phyloP scores from a whole-genome alignment of 2,797 vertebrate genomes.

The Triplophysa yarkandensis region DNA sequence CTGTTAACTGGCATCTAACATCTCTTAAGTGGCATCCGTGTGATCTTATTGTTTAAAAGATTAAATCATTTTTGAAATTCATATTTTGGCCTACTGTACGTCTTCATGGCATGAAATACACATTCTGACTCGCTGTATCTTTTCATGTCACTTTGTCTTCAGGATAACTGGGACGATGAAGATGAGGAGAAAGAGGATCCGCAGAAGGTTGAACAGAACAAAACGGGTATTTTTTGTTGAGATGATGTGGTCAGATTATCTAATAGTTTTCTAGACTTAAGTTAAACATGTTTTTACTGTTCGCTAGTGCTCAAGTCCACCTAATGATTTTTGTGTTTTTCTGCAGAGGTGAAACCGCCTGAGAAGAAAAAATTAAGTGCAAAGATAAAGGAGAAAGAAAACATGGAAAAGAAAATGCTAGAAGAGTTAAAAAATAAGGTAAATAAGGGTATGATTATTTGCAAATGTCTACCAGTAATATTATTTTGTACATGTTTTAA shows the following conservation, averaged over 20 bases:
- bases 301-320: background rate
- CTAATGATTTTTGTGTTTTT: conserved; percentile 22
- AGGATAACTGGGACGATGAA: conserved; percentile 99
- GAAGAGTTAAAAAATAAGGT: conserved; percentile 80
- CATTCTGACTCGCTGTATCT: too few relatives aligned
- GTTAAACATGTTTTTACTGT: background rate
- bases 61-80: background rate
- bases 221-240: conserved; percentile 73
- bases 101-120: too few relatives aligned
- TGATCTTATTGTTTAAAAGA: background rate
- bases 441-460: conserved; percentile 40
- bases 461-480: background rate
- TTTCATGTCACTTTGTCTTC: conserved; percentile 37
- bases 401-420: conserved; percentile 84
- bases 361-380: conserved; percentile 94
- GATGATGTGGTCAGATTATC: background rate
- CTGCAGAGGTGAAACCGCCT: conserved; percentile 84
- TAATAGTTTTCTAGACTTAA: background rate
- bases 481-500: background rate
- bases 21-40: too few relatives aligned
- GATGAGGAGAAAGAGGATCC: conserved; percentile 67
- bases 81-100: too few relatives aligned
- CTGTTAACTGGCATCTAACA: too few relatives aligned
- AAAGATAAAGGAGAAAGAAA: conserved; percentile 97
- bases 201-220: conserved; percentile 78